These are phyloP conservation scores for Sebastolobus altivelis DNA, from an alignment of 2,797 vertebrate genomes.

Conservation along the genomic window DNA sequence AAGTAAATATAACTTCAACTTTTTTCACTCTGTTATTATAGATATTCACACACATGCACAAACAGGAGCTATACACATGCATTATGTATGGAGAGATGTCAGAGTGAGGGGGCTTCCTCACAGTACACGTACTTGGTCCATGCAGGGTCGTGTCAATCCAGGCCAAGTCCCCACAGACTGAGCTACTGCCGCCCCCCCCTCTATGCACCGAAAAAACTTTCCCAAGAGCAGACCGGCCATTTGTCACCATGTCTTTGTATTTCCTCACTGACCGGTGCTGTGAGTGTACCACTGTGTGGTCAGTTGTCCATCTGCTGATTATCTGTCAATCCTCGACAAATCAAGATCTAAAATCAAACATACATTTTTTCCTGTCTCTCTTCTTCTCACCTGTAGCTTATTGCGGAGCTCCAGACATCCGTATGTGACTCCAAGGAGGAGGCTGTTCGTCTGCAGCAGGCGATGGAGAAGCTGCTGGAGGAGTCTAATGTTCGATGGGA, in stretches of 20 bases:
- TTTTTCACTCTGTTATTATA: not conserved
- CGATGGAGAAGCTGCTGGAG: slow-evolving; percentile 85
- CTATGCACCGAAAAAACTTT: not conserved
- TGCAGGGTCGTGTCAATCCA: not conserved
- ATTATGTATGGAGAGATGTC: not conserved
- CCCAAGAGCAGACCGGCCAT: not conserved
- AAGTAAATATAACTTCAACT: not conserved
- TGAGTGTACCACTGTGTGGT: not conserved
- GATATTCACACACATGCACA: not conserved
- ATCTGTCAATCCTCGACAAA: slow-evolving; percentile 9
- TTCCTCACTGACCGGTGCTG: not conserved
- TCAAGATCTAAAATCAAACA: not conserved
- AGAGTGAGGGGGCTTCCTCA: no score
- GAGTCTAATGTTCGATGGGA: slow-evolving; percentile 87
- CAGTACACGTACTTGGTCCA: not conserved
- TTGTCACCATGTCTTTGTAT: not conserved
- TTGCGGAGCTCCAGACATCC: slow-evolving; percentile 89
- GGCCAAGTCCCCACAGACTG: no score
- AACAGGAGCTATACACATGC: not conserved
- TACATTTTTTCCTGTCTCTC: not conserved
- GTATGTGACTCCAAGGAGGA: slow-evolving; percentile 88
- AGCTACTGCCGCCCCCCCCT: not conserved
- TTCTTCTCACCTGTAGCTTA: slow-evolving; percentile 79
- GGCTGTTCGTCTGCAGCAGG: slow-evolving; percentile 83
- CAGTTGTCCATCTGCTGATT: not conserved